Evolutionary conservation across 2,113 vertebrate genomes (phyloP).

Genomic region (Felis catus): DNA sequence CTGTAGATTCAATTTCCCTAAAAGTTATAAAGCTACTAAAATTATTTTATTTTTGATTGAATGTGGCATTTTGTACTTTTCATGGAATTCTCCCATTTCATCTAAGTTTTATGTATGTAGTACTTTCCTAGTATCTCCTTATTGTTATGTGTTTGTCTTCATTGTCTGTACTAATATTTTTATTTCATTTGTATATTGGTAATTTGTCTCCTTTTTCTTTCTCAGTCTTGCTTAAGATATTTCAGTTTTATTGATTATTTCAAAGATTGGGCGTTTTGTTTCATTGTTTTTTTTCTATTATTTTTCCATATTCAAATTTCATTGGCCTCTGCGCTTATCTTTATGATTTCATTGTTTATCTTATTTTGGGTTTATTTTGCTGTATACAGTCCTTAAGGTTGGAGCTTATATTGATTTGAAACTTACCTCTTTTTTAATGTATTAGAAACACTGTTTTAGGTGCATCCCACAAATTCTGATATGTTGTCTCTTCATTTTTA

Average conservation of each 20-base stretch:
- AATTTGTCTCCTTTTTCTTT: background rate
- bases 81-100: background rate
- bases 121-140: background rate
- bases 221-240: background rate
- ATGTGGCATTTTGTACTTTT: background rate
- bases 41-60: background rate
- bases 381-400: background rate
- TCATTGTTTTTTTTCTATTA: background rate
- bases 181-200: background rate
- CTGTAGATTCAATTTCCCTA: background rate
- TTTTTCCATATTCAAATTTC: background rate
- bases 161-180: background rate
- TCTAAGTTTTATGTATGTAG: background rate
- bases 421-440: background rate
- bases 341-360: background rate
- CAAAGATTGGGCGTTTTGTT: background rate
- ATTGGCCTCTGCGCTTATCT: background rate
- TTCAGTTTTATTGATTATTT: background rate
- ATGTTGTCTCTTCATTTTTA: background rate
- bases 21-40: background rate
- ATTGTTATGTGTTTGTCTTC: background rate
- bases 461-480: background rate
- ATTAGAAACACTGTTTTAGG: background rate
- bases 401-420: background rate
- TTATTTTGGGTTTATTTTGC: background rate